Conservation (phyloP, 2,888 invertebrate genomes). For the Empis livida region DNA sequence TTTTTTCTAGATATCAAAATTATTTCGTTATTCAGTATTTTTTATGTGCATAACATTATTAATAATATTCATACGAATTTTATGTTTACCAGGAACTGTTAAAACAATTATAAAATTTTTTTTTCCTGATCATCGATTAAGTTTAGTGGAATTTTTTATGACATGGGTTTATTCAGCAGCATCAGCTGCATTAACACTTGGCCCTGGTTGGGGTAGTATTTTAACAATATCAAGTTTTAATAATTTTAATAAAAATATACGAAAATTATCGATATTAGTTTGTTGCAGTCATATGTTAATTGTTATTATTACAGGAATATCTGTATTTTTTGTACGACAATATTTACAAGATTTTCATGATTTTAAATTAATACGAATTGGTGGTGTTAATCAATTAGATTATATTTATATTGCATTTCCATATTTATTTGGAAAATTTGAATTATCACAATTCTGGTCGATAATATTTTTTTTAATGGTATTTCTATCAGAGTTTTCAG, state of each 20-base stretch:
- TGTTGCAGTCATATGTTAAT: conserved; percentile 23
- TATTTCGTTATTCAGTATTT: conserved; percentile 24
- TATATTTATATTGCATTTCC: conserved; percentile 45
- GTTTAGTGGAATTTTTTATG: conserved; percentile 14
- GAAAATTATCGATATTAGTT: conserved; percentile 29
- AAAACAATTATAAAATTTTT: conserved; percentile 16
- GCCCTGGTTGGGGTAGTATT: conserved; percentile 74
- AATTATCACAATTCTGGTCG: conserved; percentile 60
- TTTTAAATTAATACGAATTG: background rate
- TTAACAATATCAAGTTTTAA: conserved; percentile 76
- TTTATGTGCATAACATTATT: conserved; percentile 23
- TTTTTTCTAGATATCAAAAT: conserved; percentile 25
- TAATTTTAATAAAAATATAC: conserved; percentile 56
- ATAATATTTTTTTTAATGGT: conserved; percentile 64
- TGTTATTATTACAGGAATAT: conserved; percentile 22
- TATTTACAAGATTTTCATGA: conserved; percentile 23
- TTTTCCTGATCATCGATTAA: conserved; percentile 1
- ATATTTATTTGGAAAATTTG: conserved; percentile 54
- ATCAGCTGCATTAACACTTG: conserved; percentile 35
- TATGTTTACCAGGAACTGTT: conserved; percentile 18
- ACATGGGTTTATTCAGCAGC: conserved; percentile 42
- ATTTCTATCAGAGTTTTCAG: conserved; percentile 56
- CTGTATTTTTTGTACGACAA: conserved; percentile 27
- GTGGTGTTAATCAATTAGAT: conserved; percentile 22
- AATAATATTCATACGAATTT: conserved; percentile 21